A percentile compares a stretch with the other conserved stretches of the same genome.
Evolutionary conservation across 2,113 vertebrate species (phyloP).

Genomic region (Dolichallabes microphthalmus): DNA sequence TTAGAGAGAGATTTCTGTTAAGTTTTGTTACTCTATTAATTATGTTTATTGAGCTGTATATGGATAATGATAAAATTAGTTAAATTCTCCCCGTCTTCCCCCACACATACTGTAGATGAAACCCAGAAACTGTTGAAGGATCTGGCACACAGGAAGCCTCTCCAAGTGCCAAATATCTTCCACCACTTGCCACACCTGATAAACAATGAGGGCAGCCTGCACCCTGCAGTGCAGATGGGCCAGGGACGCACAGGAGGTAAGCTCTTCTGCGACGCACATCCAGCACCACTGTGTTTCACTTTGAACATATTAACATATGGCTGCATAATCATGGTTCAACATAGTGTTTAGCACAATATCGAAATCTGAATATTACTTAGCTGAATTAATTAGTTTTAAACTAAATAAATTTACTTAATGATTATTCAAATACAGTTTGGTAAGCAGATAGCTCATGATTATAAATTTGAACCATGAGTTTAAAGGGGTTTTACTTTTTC

Average conservation of each 20-base stretch:
- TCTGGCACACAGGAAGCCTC: constrained; percentile 86
- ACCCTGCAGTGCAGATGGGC: constrained; percentile 91
- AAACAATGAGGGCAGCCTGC: constrained; percentile 94
- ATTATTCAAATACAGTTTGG: neutral
- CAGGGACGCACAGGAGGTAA: constrained; percentile 92
- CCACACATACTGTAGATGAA: constrained; percentile 82
- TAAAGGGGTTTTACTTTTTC: neutral
- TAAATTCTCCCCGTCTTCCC: constrained; percentile 8
- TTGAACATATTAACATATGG: neutral
- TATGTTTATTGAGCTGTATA: neutral
- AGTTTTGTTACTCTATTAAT: neutral
- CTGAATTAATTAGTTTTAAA: neutral
- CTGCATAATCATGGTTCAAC: neutral
- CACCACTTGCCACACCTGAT: constrained; percentile 98
- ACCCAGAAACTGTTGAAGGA: constrained; percentile 94
- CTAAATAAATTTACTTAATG: neutral
- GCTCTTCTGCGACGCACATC: neutral
- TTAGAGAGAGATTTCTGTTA: neutral
- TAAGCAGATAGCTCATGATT: neutral
- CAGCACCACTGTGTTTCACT: neutral
- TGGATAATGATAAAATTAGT: neutral
- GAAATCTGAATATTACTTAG: neutral
- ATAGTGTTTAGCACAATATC: neutral
- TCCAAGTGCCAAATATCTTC: constrained; percentile 98
- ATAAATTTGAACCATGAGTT: neutral